Conservation (phyloP, 2,888 invertebrate genomes). For the Sesamia inferens region DNA sequence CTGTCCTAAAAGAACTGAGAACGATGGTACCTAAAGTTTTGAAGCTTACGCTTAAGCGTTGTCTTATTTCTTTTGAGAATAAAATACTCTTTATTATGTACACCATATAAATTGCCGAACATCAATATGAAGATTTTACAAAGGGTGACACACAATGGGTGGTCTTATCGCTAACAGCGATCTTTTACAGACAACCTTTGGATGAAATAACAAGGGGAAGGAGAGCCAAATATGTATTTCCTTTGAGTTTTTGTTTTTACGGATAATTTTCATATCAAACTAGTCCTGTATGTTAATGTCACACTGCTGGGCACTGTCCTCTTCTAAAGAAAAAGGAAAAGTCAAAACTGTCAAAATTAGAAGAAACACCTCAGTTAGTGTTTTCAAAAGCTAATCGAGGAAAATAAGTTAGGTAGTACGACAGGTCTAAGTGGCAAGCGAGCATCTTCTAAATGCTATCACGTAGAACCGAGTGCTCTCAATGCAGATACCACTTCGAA, state of each 20-base stretch:
- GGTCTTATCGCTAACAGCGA: too few species aligned
- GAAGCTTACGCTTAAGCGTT: background rate
- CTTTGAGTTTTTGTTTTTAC: background rate
- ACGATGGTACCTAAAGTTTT: conserved; percentile 16
- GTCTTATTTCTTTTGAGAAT: background rate
- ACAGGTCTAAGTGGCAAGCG: conserved; percentile 16
- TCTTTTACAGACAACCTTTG: too few species aligned
- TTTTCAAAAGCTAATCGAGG: conserved; percentile 10
- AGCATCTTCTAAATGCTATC: conserved; percentile 40
- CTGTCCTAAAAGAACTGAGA: conserved; percentile 3
- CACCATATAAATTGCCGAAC: too few species aligned
- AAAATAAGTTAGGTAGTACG: conserved; percentile 10
- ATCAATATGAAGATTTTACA: too few species aligned
- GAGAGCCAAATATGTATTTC: background rate
- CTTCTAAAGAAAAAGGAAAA: background rate
- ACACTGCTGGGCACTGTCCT: background rate
- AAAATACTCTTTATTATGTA: too few species aligned
- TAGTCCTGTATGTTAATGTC: background rate
- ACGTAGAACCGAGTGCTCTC: conserved; percentile 34
- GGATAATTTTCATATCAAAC: background rate
- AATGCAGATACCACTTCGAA: conserved; percentile 34
- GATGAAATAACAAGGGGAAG: too few species aligned
- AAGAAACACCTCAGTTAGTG: background rate
- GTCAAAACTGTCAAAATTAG: background rate
- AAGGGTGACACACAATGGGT: too few species aligned